Percentiles rank a stretch among this genome's conserved stretches.
These are phyloP conservation scores for Acleris emargana DNA, from an alignment of 2,888 invertebrate species.

Conservation along the genomic window DNA sequence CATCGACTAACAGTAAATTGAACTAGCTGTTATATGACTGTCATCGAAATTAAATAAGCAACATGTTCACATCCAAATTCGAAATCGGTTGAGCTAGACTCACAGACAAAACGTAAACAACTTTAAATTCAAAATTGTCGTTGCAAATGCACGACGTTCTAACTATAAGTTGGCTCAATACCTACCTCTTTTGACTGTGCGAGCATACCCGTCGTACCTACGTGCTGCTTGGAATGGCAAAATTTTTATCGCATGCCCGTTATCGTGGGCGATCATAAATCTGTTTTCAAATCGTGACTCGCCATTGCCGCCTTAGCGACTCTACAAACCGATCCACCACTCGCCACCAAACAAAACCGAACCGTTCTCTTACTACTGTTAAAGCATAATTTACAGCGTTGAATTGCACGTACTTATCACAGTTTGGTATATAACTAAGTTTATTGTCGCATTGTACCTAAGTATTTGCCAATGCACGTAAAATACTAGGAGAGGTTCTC, in stretches of 20 bases:
- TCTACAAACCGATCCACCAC: slow-evolving; percentile 60
- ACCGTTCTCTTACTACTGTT: slow-evolving; percentile 56
- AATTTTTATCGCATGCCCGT: slow-evolving; percentile 81
- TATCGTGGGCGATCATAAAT: slow-evolving; percentile 83
- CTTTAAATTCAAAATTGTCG: too few species aligned
- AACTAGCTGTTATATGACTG: too few species aligned
- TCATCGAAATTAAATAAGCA: too few species aligned
- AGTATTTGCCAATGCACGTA: slow-evolving; percentile 83
- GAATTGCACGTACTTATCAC: slow-evolving; percentile 60
- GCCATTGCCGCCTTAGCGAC: slow-evolving; percentile 62
- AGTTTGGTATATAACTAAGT: slow-evolving; percentile 61
- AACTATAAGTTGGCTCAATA: slow-evolving; percentile 2
- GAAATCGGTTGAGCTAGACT: too few species aligned
- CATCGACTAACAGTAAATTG: too few species aligned
- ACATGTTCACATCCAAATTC: too few species aligned
- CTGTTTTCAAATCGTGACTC: slow-evolving; percentile 82
- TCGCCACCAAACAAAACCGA: slow-evolving; percentile 55
- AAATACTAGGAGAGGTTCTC: slow-evolving; percentile 77
- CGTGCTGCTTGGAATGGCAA: slow-evolving; percentile 68
- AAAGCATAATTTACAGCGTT: slow-evolving; percentile 69
- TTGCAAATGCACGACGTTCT: too few species aligned
- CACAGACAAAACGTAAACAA: too few species aligned
- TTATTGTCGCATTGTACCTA: slow-evolving; percentile 79
- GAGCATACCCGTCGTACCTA: slow-evolving; percentile 42
- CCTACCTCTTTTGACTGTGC: slow-evolving; percentile 10